Conservation (phyloP, 2,113 vertebrate genomes). For the Stigmatopora argus region DNA sequence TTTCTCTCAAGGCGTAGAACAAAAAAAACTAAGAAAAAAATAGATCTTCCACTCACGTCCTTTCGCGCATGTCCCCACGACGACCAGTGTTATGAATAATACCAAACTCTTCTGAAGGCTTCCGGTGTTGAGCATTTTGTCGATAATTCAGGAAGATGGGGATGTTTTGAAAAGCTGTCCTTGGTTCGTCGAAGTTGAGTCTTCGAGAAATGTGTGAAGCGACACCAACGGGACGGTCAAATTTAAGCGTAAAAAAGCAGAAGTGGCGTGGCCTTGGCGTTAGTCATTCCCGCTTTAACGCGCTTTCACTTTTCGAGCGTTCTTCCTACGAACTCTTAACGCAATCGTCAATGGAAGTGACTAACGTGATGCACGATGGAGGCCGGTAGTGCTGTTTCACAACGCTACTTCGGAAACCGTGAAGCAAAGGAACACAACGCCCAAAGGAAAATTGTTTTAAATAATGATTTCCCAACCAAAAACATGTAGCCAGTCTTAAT, state of each 20-base stretch:
- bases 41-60: constrained; percentile 20
- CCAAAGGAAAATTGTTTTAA: neutral
- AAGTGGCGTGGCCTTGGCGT: constrained; percentile 19
- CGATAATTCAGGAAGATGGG: neutral
- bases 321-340: constrained; percentile 7
- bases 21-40: neutral
- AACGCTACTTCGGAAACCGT: neutral
- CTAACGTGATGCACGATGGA: neutral
- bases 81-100: constrained; percentile 16
- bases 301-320: neutral
- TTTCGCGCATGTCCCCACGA: constrained; percentile 2
- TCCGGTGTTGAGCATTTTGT: constrained; percentile 34
- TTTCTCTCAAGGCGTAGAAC: neutral
- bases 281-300: constrained; percentile 10
- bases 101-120: constrained; percentile 22
- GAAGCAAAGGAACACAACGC: neutral
- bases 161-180: neutral
- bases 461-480: neutral
- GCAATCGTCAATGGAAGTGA: neutral
- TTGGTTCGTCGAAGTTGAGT: neutral
- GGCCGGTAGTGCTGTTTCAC: neutral
- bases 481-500: too few species aligned
- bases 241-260: constrained; percentile 44
- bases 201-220: constrained; percentile 14
- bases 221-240: neutral